Base-by-base conservation (phyloP, 1,140 invertebrate genomes). In the Temnothorax longispinosus region DNA sequence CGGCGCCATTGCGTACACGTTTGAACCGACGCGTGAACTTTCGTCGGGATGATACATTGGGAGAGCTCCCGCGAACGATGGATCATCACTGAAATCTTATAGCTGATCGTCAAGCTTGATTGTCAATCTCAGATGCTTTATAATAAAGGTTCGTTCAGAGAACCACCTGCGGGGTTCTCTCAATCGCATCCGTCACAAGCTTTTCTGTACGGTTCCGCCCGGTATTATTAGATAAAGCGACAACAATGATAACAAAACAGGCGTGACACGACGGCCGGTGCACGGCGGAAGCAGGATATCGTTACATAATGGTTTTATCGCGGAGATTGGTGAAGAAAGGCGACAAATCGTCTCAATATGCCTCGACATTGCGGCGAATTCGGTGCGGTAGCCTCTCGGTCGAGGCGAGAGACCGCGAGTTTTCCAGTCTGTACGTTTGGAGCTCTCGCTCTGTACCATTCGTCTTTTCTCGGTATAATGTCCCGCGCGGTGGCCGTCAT, bases 311-410 rank as follows among this genome's bases (percentile, higher is more conserved):
- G 21, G n/a, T 56, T 71, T 54, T 54, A 67, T 71, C 65, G 44
- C 11, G 52, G 10, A 41, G 50, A 85, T 62, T 47, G 21, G 21
- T n/a, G 52, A 75, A 58, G 35, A 62, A 77, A 77, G 50, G 21
- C 44, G 58, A 77, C 71, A 71, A 78, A 78, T 78, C 67, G 54
- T 74, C 18, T 27, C 38, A 54, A 56, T 52, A 54, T 35, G n/a
- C 21, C 21, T 50, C 56, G 56, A 35, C 18, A 52, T 50, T 50
- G 38, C 18, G n/a, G 3, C 5, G 32, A 52, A 52, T 76, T 18
- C 82, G 58, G 35, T 50, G n/a, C 21, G 15, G 64, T n/a, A 10
- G 47, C 3, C 11, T 32, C 32, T 41, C 27, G 44, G 13, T 18
- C 21, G 78, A 69, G 60, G 27, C 13, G 75, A n/a, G 27, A 6